A percentile compares a stretch with the other conserved stretches of the same genome.
These are phyloP conservation scores for Prionchulus punctatus DNA, from an alignment of 2,888 invertebrate species.

Conservation along the genomic window DNA sequence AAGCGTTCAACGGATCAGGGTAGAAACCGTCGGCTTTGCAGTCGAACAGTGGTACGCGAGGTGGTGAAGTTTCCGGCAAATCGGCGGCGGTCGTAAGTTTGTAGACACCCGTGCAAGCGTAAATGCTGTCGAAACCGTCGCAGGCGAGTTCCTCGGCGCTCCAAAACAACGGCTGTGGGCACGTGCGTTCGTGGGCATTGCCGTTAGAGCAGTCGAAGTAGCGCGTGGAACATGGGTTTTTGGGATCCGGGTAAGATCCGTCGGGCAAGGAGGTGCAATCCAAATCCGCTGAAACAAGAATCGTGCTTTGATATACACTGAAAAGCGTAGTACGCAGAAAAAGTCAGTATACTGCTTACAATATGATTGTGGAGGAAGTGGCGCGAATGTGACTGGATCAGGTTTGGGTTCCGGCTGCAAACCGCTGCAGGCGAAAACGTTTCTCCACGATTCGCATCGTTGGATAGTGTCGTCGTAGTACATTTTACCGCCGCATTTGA, in stretches of 20 bases:
- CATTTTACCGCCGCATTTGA: neutral
- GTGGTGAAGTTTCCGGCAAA: neutral
- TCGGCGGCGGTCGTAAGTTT: neutral
- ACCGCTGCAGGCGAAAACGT: constrained; percentile 1
- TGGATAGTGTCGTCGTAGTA: neutral
- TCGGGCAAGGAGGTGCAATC: neutral
- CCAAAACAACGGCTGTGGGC: neutral
- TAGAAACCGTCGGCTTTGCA: neutral
- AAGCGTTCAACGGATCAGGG: neutral
- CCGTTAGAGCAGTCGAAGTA: neutral
- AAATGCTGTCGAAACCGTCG: neutral
- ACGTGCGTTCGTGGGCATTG: neutral
- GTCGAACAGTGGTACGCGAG: neutral
- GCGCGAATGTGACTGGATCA: neutral
- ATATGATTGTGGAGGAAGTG: no score
- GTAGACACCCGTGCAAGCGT: neutral
- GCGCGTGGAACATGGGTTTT: neutral
- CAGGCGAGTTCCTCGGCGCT: neutral
- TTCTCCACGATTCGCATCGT: neutral
- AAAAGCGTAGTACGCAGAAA: no score
- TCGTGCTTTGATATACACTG: no score
- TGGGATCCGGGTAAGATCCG: neutral
- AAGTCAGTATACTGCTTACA: no score
- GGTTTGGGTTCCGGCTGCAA: neutral
- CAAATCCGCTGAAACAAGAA: no score